Base-by-base conservation (phyloP, 2,797 vertebrate species). In the Paramormyrops hopkinsi region DNA sequence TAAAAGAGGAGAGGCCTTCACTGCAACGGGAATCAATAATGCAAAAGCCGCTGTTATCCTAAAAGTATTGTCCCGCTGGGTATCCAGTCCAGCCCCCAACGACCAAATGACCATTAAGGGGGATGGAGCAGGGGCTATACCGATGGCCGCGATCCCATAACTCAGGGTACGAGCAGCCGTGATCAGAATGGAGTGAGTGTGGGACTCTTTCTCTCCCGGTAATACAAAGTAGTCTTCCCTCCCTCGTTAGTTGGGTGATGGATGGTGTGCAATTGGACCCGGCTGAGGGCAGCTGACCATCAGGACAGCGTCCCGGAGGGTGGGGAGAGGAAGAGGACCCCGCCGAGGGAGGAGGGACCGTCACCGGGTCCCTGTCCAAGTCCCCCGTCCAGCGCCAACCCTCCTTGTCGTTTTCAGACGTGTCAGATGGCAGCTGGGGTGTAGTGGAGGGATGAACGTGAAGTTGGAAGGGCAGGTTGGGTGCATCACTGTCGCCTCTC, bases 31-130 rank as follows among this genome's bases (percentile, higher is more conserved):
- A 93, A 96, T 95, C 95, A 95, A 96, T 96, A 95, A 95, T 95
- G 94, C 93, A 95, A 93, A 95, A 95, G 95, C 94, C 93, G 94
- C 95, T 95, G 94, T 95, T 95, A 96, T 94, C 94, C 94, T 95
- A 93, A 95, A 95, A 95, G 95, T 95, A 95, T 95, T 91, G 95
- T 92, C 93, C 95, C 95, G 1, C 88, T 90, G 93, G 93, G 93
- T 85, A 50, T 88, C 89, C 19, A 82, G 91, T 88, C 88, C 76
- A 87, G 88, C 85, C 25, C 89, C 62, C 76, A 89, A 86, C 84
- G 90, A 89, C 84, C 85, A 89, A 88, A 87, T 92, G 92, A 94
- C 94, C 92, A 93, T 90, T 86, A 86, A 87, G 92, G 93, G 76
- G 89, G 89, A 87, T 88, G 89, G 88, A 65, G 82, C 50, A 59